These are phyloP conservation scores for Hypomesus transpacificus DNA, from an alignment of 2,113 vertebrate genomes.

Conservation along the genomic window DNA sequence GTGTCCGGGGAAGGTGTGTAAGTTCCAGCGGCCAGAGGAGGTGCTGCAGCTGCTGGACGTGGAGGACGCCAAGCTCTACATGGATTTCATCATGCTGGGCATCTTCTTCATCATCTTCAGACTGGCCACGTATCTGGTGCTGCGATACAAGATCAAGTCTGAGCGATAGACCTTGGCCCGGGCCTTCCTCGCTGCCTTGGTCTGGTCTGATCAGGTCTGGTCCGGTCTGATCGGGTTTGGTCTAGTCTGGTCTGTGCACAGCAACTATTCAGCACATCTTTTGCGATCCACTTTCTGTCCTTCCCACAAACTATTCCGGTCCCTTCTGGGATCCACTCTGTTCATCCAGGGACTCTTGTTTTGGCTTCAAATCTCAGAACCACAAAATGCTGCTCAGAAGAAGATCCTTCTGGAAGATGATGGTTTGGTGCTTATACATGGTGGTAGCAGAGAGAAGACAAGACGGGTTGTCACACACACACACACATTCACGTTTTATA, in stretches of 20 bases:
- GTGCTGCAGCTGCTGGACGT: conserved; percentile 88
- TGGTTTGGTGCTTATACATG: neutral
- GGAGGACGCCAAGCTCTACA: conserved; percentile 88
- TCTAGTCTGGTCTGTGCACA: conserved; percentile 12
- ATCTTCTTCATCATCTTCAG: conserved; percentile 88
- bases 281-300: conserved; percentile 16
- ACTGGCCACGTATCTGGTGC: conserved; percentile 88
- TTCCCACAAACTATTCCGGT: conserved; percentile 11
- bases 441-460: neutral
- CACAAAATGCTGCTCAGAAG: conserved; percentile 1
- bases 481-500: neutral
- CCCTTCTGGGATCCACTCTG: conserved; percentile 17
- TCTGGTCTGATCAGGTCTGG: neutral
- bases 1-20: conserved; percentile 81
- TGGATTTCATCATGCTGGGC: conserved; percentile 92
- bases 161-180: conserved; percentile 76
- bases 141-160: conserved; percentile 91
- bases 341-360: neutral
- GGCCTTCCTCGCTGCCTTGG: neutral
- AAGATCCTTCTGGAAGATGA: neutral
- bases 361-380: neutral
- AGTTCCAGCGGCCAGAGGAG: conserved; percentile 84
- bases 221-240: neutral
- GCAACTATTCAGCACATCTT: conserved; percentile 2
- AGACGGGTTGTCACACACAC: neutral